Evolutionary conservation across 1,140 invertebrate species (phyloP).

Genomic region (Bombus pyrosoma): DNA sequence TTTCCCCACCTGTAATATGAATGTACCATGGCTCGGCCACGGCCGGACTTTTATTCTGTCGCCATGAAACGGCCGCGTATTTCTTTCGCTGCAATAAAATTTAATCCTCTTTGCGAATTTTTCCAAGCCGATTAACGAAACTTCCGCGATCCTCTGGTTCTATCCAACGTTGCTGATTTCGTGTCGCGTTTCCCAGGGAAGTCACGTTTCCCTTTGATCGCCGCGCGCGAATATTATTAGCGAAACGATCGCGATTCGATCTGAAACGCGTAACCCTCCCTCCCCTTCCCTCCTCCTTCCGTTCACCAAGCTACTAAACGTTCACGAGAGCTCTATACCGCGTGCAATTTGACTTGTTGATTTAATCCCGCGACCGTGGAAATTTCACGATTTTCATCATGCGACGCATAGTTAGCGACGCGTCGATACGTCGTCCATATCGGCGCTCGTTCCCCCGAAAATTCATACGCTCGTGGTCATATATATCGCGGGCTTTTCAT

Average conservation of each 20-base stretch:
- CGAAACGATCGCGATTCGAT: constrained; percentile 38
- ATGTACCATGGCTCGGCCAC: neutral
- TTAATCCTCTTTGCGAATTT: constrained; percentile 52
- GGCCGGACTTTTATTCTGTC: constrained; percentile 17
- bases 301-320: no score
- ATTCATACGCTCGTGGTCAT: neutral
- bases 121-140: constrained; percentile 51
- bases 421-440: neutral
- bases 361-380: constrained; percentile 41
- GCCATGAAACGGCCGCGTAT: neutral
- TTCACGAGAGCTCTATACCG: neutral
- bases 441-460: neutral
- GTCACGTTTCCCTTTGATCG: constrained; percentile 32
- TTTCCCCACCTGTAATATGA: neutral
- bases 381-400: constrained; percentile 56
- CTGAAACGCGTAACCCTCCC: no score
- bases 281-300: neutral
- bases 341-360: constrained; percentile 64
- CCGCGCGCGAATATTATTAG: constrained; percentile 46
- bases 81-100: constrained; percentile 54
- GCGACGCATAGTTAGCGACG: constrained; percentile 7
- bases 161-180: no score
- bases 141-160: neutral
- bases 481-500: neutral
- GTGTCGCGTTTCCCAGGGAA: constrained; percentile 24